Base-by-base conservation (phyloP, 2,797 vertebrate genomes). In the Odontamblyopus rebecca region DNA sequence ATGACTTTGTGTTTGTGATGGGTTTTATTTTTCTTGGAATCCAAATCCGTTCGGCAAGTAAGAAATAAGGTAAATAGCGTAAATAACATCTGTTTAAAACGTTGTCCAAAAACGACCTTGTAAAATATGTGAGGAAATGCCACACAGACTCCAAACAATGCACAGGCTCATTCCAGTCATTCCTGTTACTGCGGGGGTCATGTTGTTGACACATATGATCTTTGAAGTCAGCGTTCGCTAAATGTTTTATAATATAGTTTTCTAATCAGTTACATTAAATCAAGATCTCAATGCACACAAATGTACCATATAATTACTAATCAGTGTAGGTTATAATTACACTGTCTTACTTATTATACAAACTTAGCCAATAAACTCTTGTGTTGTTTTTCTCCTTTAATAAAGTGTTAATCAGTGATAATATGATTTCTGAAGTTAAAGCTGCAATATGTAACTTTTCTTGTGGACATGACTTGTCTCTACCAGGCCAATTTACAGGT, bases 91-190 rank as follows among this genome's bases (percentile, higher is more conserved):
- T 32, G 60, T 2, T 4, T 51, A 32, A 54, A 16, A 2, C 26
- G 65, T n/a, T 51, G 64, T 35, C 18, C 38, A n/a, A 63, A 26
- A 53, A 66, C 59, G 13, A 15, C 15, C 65, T 19, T 23, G 54
- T 70, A 62, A 70, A 73, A 64, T 32, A 62, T 57, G 29, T 0
- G 5, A 76, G 79, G 84, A 81, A 73, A 82, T 80, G 70, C 79
- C 78, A 3, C 0, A 18, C 6, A 76, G 61, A 67, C 77, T 50
- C 26, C 62, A 77, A 87, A 78, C 73, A 84, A 41, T 0, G 38
- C 41, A 51, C 85, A 82, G 76, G 80, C 80, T 69, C 11, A 41
- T 32, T 27, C 68, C 70, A 27, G 76, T 73, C 48, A 11, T 64
- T 9, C 48, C 72, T 1, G 35, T 48, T 9, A 65, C 2, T 66